phyloP scores from a whole-genome alignment of 2,888 invertebrate genomes.

The Sycophila texana region DNA sequence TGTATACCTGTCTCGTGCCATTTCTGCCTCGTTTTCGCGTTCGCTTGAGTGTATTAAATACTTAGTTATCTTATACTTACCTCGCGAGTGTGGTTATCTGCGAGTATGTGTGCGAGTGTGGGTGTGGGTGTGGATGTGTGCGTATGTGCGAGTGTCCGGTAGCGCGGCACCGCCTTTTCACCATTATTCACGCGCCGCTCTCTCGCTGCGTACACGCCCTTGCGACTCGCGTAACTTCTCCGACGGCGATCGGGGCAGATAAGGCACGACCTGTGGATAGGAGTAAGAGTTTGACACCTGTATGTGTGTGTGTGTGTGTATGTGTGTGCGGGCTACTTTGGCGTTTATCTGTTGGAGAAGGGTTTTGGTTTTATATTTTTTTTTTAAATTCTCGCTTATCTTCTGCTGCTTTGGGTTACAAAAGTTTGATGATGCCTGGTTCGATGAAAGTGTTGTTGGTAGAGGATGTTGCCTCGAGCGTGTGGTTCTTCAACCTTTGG shows the following conservation, averaged over 20 bases:
- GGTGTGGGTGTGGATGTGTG: neutral
- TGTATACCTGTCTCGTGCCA: neutral
- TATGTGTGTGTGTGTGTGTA: neutral
- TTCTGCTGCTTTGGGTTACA: neutral
- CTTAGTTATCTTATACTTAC: neutral
- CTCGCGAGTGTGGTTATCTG: neutral
- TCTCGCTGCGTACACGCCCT: neutral
- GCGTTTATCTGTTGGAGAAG: no score
- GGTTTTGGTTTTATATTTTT: no score
- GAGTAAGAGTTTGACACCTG: neutral
- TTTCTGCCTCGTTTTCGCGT: neutral
- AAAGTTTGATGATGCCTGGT: neutral
- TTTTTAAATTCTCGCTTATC: neutral
- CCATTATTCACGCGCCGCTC: slow-evolving; percentile 63
- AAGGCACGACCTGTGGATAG: neutral
- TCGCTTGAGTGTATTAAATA: no score
- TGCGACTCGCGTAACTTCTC: slow-evolving; percentile 62
- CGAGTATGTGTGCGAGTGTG: neutral
- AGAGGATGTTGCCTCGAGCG: neutral
- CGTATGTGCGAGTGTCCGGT: slow-evolving; percentile 37
- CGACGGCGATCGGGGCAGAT: slow-evolving; percentile 32
- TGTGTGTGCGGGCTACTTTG: neutral
- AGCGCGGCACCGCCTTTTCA: slow-evolving; percentile 71
- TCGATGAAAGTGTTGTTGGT: neutral
- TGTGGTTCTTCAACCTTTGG: neutral